Base-by-base conservation (phyloP, 1,140 invertebrate genomes). In the Argopecten irradians region DNA sequence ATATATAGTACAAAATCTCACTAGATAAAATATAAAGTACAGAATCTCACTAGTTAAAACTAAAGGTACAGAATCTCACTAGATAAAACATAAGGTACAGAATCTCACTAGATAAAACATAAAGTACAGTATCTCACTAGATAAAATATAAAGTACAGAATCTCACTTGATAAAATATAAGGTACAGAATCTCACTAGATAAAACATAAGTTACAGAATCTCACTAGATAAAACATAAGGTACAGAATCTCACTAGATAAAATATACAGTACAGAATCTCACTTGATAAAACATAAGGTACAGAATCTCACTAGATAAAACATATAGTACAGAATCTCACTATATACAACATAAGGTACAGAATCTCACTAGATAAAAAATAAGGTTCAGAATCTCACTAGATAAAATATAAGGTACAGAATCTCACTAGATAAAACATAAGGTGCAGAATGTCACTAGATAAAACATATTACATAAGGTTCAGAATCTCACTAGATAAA, bases 201-300 rank as follows among this genome's bases (percentile, higher is more conserved):
- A n/a, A n/a, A n/a, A n/a, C 86, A 97, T 96, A 0, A 97, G 97
- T 96, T 98, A 98, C 33, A 98, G 93, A 34, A 98, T 95, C 91
- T 98, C 97, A 89, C 98, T 95, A n/a, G n/a, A n/a, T n/a, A n/a
- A n/a, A n/a, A n/a, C 86, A 97, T 96, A 0, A 97, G 97, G 96
- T 98, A 98, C 33, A 98, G 93, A 34, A 98, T 95, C 91, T 98
- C 97, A 89, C 98, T 95, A n/a, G n/a, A n/a, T n/a, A n/a, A n/a
- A n/a, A n/a, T n/a, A n/a, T n/a, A n/a, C n/a, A n/a, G 96, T 98
- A 98, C 33, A 98, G 93, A 34, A 98, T 95, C 91, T 98, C 97
- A 89, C 98, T 95, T n/a, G n/a, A n/a, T n/a, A n/a, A n/a, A n/a
- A n/a, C 86, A 97, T 96, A 0, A 97, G 97, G 96, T 98, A 98